These are phyloP conservation scores for Spea multiplicata DNA, from an alignment of 2,113 vertebrate genomes.

Conservation along the genomic window DNA sequence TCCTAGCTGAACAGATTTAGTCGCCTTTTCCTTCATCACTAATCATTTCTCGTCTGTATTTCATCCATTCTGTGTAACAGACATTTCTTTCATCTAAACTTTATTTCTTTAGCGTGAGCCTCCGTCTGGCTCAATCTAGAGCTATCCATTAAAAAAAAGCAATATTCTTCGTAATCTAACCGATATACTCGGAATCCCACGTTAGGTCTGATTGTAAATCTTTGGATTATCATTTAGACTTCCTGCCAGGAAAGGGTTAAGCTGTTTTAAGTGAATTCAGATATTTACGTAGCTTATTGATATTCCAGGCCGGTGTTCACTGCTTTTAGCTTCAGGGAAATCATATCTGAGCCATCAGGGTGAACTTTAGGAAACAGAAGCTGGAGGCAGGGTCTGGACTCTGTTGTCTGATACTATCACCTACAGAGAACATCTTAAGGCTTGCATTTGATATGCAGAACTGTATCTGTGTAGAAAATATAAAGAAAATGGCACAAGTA, in stretches of 20 bases:
- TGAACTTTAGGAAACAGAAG: constrained; percentile 29
- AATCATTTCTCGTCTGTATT: constrained; percentile 30
- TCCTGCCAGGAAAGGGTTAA: neutral
- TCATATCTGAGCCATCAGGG: constrained; percentile 7
- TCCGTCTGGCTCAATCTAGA: constrained; percentile 2
- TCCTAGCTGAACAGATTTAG: neutral
- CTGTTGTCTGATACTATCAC: constrained; percentile 34
- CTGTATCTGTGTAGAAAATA: neutral
- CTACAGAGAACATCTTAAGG: constrained; percentile 20
- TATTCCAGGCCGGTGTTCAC: constrained; percentile 1
- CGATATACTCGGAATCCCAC: neutral
- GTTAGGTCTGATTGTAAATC: neutral
- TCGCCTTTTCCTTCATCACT: constrained; percentile 13
- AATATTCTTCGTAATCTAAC: neutral
- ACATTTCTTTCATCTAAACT: neutral
- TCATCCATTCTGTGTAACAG: constrained; percentile 10
- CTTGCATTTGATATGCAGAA: constrained; percentile 27
- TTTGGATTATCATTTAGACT: neutral
- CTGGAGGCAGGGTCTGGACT: constrained; percentile 37
- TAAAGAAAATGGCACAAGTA: constrained; percentile 21
- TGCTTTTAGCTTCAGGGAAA: constrained; percentile 19
- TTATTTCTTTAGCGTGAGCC: neutral
- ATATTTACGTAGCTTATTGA: neutral
- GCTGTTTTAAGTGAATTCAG: neutral
- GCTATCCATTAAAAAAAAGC: constrained; percentile 8